Conservation (phyloP, 2,113 vertebrate species). For the Illadopsis cleaveri region DNA sequence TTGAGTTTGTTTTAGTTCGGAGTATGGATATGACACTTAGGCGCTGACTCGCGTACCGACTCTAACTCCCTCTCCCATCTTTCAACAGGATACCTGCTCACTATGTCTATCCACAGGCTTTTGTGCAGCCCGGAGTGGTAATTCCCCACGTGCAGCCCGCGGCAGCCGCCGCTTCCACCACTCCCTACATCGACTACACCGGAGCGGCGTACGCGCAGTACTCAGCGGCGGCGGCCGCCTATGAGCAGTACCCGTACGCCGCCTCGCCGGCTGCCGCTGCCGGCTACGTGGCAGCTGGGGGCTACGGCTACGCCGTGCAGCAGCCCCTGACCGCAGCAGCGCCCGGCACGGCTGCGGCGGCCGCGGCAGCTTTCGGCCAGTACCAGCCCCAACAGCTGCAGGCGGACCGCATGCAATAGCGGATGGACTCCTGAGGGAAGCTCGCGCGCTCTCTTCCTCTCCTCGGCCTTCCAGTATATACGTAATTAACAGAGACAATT, state of each 20-base stretch:
- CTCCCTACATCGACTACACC: constrained; percentile 96
- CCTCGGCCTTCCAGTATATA: constrained; percentile 65
- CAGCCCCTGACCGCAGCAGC: constrained; percentile 87
- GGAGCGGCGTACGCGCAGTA: constrained; percentile 95
- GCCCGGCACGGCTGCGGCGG: constrained; percentile 85
- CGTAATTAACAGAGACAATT: constrained; percentile 66
- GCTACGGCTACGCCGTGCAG: constrained; percentile 92
- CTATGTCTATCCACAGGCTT: constrained; percentile 97
- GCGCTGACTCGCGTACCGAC: background rate
- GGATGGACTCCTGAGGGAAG: constrained; percentile 66
- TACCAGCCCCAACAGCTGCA: constrained; percentile 98
- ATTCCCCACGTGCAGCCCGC: constrained; percentile 92
- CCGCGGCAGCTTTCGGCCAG: constrained; percentile 90
- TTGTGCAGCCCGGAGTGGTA: constrained; percentile 95
- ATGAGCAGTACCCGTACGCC: constrained; percentile 94
- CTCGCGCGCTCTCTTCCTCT: constrained; percentile 50
- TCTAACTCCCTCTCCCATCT: constrained; percentile 69
- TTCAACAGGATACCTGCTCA: constrained; percentile 93
- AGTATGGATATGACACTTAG: background rate
- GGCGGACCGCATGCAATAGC: constrained; percentile 97
- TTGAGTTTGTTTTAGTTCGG: constrained; percentile 79
- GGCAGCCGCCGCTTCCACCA: constrained; percentile 83
- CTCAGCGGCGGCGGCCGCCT: constrained; percentile 82
- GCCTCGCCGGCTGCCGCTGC: constrained; percentile 88
- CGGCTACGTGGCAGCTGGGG: constrained; percentile 87